Percentiles rank a stretch among this genome's conserved stretches.
Evolutionary conservation across 2,113 vertebrate species (phyloP).

Genomic region (Lophura nycthemera): DNA sequence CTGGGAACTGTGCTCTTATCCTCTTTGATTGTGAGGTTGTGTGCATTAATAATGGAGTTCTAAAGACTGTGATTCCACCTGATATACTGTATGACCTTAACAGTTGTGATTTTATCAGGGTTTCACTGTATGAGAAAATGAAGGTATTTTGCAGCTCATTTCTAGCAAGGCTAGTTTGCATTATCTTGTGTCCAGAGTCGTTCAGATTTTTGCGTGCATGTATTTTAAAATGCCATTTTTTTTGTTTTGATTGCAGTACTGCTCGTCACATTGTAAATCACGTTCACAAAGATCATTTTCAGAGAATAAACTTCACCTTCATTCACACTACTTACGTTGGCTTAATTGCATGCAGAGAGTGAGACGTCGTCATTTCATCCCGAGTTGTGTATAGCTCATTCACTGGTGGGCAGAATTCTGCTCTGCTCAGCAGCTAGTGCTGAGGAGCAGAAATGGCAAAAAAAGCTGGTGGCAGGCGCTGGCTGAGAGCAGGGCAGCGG

Average conservation of each 20-base stretch:
- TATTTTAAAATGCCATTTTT: constrained; percentile 43
- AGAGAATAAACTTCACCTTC: neutral
- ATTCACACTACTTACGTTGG: neutral
- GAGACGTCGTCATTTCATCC: neutral
- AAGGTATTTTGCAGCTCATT: constrained; percentile 82
- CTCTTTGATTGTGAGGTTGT: constrained; percentile 85
- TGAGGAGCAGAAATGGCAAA: neutral
- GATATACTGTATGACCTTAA: constrained; percentile 84
- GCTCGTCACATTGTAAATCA: neutral
- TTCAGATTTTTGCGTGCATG: constrained; percentile 1
- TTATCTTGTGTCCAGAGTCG: constrained; percentile 68
- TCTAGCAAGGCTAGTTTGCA: constrained; percentile 78
- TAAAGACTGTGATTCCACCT: constrained; percentile 84
- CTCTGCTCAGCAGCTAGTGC: neutral
- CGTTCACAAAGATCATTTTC: constrained; percentile 19
- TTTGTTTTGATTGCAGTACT: neutral
- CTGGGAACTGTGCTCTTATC: constrained; percentile 82
- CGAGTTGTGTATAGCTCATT: rapidly evolving
- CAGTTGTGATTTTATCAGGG: constrained; percentile 82
- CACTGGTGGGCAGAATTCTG: neutral
- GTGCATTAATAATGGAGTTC: constrained; percentile 83
- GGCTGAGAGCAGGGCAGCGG: neutral
- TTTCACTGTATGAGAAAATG: constrained; percentile 81
- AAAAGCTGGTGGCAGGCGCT: neutral
- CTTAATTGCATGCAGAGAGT: neutral